Base-by-base conservation (phyloP, 2,888 invertebrate species). In the Cheilosia vulpina region DNA sequence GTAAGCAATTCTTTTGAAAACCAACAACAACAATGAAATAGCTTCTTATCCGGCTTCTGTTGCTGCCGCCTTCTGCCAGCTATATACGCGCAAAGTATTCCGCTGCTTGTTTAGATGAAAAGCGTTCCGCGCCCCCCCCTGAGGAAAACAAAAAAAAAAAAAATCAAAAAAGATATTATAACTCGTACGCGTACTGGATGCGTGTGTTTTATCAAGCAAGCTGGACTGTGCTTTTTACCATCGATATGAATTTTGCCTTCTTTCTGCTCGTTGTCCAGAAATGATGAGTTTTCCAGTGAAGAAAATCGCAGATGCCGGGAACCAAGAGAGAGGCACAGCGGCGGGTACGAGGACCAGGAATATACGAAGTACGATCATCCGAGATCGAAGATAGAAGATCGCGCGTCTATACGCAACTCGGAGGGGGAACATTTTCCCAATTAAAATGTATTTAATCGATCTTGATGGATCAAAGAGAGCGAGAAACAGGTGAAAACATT, bases 381-480 rank as follows among this genome's bases (percentile, higher is more conserved):
- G 24, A 41, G 24, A 41, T 19, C 34, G n/a, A 31, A 38, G 38
- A 38, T 38, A 38, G n/a, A 53, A 15, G 19, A 65, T 21, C 50
- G 19, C 52, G 13, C 38, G 27, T 50, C 52, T 63, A 31, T 63
- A 53, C 66, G 41, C 53, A 41, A 13, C 41, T 31, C 43, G 45
- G 31, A 27, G 41, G 63, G 50, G 63, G 38, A 24, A 45, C n/a
- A 43, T 47, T 55, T 84, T 78, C 58, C 52, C 57, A 72, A 66
- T 66, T 71, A 66, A 85, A 72, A 69, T 71, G 76, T 76, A 76
- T 80, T 66, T 66, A 71, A 71, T 80, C 71, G 79, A 75, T 80
- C 66, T 63, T 43, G 68, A 71, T 71, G 80, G 80, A 85, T 85
- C 80, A 85, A 85, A 85, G 84, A 75, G 80, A 84, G 80, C 75